Evolutionary conservation across 2,797 vertebrate species (phyloP), one percentile per base, ranked within the genome.

Genomic region (Macrochelys suwanniensis): DNA sequence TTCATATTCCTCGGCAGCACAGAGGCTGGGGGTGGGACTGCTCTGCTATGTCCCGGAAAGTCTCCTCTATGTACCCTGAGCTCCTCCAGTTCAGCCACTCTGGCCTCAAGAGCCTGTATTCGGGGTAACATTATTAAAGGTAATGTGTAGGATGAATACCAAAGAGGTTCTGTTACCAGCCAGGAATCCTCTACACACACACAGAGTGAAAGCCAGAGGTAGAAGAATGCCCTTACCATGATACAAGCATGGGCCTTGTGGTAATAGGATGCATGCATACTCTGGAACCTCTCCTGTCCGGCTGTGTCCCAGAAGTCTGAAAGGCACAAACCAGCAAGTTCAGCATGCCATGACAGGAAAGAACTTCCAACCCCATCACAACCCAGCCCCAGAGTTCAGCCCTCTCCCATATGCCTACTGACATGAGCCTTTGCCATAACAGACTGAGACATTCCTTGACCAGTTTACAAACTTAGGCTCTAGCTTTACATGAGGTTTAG

Each of bases 281-380:
- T 99, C 98, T 98, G 99, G 98, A 99, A 99, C 59, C 99, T 98
- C 94, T 99, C 99, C 97, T 99, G 99, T 68, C 99, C 99, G 0
- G 99, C 99, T 0, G 99, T 99, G 97, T 99, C 99, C 99, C 99
- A 99, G 96, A 99, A 99, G 97, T 99, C 99, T 99, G 98, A 83
- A 95, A 97, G 1, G 83, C 0, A 33, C 49, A 96, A n/a, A 71
- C 3, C 12, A 13, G 31, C n/a, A 77, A 85, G 50, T 1, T 28
- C 42, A 57, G 33, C 76, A 86, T 15, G 71, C 12, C 80, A 42
- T 11, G 47, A 88, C 80, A 76, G n/a, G 42, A 82, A 17, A 71
- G 10, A 23, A n/a, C 7, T 65, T 65, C 15, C 19, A 61, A 85
- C 11, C 77, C 5, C 1, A 50, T 16, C 15, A 50, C 59, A 68